A percentile compares a stretch with the other conserved stretches of the same genome.
phyloP scores from a whole-genome alignment of 2,888 invertebrate genomes.

The Cosmorhoe ocellata region DNA sequence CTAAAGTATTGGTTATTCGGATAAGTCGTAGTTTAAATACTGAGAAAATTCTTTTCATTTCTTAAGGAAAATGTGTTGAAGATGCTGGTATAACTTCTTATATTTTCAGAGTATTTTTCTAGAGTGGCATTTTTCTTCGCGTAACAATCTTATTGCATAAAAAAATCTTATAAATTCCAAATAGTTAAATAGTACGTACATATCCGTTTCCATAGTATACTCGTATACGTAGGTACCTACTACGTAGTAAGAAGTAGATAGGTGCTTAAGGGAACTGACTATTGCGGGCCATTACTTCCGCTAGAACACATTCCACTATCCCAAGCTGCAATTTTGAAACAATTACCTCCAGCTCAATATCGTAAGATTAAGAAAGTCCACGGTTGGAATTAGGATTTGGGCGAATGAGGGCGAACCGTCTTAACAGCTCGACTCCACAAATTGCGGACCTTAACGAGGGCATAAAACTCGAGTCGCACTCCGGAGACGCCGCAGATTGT shows the following conservation, averaged over 20 bases:
- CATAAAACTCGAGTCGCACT: constrained; percentile 80
- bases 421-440: constrained; percentile 81
- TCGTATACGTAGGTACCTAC: too few species aligned
- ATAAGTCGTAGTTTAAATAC: constrained; percentile 45
- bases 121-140: constrained; percentile 1
- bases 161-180: neutral
- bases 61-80: constrained; percentile 30
- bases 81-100: constrained; percentile 17
- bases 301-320: constrained; percentile 43
- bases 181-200: neutral
- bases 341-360: constrained; percentile 80
- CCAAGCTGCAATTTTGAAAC: constrained; percentile 76
- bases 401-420: constrained; percentile 69
- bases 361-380: constrained; percentile 82
- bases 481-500: constrained; percentile 79
- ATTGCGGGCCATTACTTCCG: constrained; percentile 35
- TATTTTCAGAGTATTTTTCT: constrained; percentile 20
- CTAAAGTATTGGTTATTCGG: constrained; percentile 53
- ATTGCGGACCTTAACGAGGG: constrained; percentile 81
- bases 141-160: neutral
- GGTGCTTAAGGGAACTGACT: constrained; percentile 27
- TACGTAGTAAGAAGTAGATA: constrained; percentile 8
- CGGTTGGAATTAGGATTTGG: constrained; percentile 76
- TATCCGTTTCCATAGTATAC: neutral
- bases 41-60: constrained; percentile 34